These are phyloP conservation scores for Nycticryphes semicollaris DNA, from an alignment of 2,113 vertebrate species.

Conservation along the genomic window DNA sequence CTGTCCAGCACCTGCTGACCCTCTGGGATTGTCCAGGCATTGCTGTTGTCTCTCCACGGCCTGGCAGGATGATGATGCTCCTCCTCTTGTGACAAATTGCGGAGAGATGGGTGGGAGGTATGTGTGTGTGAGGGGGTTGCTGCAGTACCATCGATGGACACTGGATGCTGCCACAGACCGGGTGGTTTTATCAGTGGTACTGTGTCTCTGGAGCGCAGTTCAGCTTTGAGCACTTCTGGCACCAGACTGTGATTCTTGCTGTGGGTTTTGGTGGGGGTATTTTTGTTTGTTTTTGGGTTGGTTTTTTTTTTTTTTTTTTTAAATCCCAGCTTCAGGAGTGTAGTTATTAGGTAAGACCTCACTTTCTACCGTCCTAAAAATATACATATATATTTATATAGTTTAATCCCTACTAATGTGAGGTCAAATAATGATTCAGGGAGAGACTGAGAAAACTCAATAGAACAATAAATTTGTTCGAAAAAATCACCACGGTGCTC, in stretches of 20 bases:
- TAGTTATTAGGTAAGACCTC: background rate
- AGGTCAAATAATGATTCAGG: background rate
- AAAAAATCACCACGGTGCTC: background rate
- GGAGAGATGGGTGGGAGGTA: fast-evolving
- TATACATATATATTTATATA: background rate
- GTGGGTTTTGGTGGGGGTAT: too few relatives aligned
- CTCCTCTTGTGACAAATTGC: background rate
- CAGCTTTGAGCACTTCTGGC: background rate
- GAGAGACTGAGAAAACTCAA: background rate
- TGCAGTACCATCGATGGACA: background rate
- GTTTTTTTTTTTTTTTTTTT: background rate
- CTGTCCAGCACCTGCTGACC: background rate
- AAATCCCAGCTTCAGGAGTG: background rate
- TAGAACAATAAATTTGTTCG: background rate
- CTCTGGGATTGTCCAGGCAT: background rate
- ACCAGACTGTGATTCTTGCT: background rate
- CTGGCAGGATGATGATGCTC: background rate
- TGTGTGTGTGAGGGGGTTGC: background rate
- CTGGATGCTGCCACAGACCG: constrained; percentile 58
- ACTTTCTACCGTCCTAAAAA: background rate
- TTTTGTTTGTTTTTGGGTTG: too few relatives aligned
- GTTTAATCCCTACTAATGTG: too few relatives aligned
- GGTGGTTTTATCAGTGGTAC: fast-evolving
- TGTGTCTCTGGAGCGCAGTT: fast-evolving
- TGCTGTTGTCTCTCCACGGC: background rate